Conservation (phyloP, 1,140 invertebrate genomes). For the Brevipalpus yothersi region DNA sequence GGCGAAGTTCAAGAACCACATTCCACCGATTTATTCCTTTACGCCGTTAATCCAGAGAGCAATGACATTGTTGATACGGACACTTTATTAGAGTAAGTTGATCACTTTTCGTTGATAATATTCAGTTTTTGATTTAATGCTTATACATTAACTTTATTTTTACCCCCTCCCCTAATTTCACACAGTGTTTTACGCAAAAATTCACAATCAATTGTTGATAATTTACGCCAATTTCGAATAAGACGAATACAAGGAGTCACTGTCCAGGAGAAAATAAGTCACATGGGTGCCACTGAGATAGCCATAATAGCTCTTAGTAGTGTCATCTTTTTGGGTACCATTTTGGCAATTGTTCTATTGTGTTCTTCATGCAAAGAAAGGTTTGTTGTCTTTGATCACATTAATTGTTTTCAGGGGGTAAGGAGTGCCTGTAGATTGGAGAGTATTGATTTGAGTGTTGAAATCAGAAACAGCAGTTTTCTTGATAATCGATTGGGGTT, state of each 20-base stretch:
- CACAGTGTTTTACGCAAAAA: constrained; percentile 28
- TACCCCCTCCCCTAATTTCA: background rate
- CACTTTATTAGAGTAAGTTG: constrained; percentile 38
- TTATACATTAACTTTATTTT: constrained; percentile 13
- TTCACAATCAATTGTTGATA: constrained; percentile 31
- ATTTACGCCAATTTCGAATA: constrained; percentile 29
- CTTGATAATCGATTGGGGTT: no score
- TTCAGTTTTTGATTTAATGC: constrained; percentile 5
- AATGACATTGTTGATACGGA: constrained; percentile 57
- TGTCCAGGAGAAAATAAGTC: constrained; percentile 22
- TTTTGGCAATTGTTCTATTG: constrained; percentile 32
- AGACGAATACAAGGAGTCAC: constrained; percentile 18
- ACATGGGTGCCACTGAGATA: constrained; percentile 46
- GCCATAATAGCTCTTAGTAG: constrained; percentile 47
- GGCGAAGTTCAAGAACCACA: constrained; percentile 27
- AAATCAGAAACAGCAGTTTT: no score
- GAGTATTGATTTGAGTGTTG: no score
- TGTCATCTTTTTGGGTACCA: constrained; percentile 46
- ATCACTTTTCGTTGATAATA: no score
- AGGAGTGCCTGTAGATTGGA: no score
- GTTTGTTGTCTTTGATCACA: constrained; percentile 6
- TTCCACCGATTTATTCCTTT: constrained; percentile 53
- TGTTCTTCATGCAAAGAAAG: constrained; percentile 16
- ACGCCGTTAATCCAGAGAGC: constrained; percentile 48
- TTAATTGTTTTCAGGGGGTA: no score